Conservation (phyloP, 2,888 invertebrate genomes). For the Sicus ferrugineus region DNA sequence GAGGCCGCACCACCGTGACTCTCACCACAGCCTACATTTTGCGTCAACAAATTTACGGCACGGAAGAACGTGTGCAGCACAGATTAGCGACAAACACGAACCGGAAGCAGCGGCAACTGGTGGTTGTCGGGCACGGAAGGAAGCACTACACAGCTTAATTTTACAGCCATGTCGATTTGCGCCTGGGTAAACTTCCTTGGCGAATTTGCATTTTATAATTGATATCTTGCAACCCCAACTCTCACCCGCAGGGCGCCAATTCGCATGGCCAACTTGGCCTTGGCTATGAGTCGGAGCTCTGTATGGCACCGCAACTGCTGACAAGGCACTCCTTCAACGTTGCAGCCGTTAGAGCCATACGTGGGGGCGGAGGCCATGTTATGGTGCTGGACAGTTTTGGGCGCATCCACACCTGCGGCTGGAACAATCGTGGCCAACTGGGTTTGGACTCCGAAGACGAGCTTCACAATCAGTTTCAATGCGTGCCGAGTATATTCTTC, state of each 20-base stretch:
- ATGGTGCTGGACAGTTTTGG: constrained; percentile 74
- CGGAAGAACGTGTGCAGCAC: constrained; percentile 3
- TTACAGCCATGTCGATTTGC: constrained; percentile 57
- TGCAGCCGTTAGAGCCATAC: constrained; percentile 70
- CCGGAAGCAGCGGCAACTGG: constrained; percentile 34
- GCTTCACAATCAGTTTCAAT: constrained; percentile 60
- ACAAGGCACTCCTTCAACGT: constrained; percentile 53
- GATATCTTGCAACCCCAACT: constrained; percentile 42
- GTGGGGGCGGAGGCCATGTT: constrained; percentile 82
- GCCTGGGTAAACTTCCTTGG: constrained; percentile 60
- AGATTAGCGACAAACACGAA: constrained; percentile 11
- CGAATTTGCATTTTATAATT: constrained; percentile 33
- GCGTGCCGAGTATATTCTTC: constrained; percentile 67
- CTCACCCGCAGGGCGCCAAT: constrained; percentile 75
- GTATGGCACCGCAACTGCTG: constrained; percentile 67
- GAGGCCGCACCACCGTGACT: neutral
- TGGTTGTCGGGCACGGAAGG: constrained; percentile 15
- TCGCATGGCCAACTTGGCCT: constrained; percentile 83
- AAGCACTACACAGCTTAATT: constrained; percentile 17
- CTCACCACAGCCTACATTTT: neutral
- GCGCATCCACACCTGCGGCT: constrained; percentile 78
- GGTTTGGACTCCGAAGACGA: constrained; percentile 64
- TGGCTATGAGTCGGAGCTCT: constrained; percentile 73
- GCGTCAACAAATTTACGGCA: neutral
- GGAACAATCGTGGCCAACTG: constrained; percentile 79